These are phyloP conservation scores for Drosophila suboccidentalis DNA, from an alignment of 2,888 invertebrate genomes.

Conservation along the genomic window DNA sequence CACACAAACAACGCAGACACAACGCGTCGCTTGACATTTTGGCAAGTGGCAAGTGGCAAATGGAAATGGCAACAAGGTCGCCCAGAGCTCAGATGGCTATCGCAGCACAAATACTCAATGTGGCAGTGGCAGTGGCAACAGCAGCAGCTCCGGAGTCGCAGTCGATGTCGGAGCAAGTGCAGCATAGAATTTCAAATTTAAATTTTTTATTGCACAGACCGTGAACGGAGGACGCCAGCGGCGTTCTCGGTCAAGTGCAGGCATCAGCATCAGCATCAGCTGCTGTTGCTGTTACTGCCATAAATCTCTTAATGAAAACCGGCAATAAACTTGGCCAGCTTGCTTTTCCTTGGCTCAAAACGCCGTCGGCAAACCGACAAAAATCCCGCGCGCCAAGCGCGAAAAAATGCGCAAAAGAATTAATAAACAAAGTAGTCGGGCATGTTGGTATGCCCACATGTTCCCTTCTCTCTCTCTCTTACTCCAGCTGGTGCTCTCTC, in stretches of 20 bases:
- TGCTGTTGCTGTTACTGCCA: conserved; percentile 48
- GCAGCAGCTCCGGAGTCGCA: neutral
- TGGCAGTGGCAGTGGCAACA: neutral
- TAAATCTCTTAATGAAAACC: conserved; percentile 83
- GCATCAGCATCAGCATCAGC: conserved; percentile 17
- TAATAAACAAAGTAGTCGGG: conserved; percentile 79
- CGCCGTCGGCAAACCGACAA: conserved; percentile 65
- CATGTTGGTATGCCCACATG: conserved; percentile 69
- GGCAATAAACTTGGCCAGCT: conserved; percentile 75
- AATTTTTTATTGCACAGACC: conserved; percentile 60
- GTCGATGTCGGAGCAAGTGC: conserved; percentile 47
- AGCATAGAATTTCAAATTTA: conserved; percentile 75
- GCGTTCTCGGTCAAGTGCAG: conserved; percentile 75
- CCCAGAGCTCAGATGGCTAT: conserved; percentile 69
- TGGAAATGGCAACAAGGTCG: conserved; percentile 76
- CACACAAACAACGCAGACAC: neutral
- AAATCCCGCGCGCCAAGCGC: conserved; percentile 61
- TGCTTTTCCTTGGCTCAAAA: conserved; percentile 38
- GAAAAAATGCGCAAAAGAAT: conserved; percentile 82
- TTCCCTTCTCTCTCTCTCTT: neutral
- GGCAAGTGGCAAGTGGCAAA: conserved; percentile 48
- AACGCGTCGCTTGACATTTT: conserved; percentile 71
- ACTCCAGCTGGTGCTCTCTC: neutral
- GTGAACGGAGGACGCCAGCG: conserved; percentile 58
- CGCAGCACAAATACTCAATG: conserved; percentile 53